These are phyloP conservation scores for Oryzaephilus surinamensis DNA, from an alignment of 1,140 invertebrate species.

Conservation along the genomic window DNA sequence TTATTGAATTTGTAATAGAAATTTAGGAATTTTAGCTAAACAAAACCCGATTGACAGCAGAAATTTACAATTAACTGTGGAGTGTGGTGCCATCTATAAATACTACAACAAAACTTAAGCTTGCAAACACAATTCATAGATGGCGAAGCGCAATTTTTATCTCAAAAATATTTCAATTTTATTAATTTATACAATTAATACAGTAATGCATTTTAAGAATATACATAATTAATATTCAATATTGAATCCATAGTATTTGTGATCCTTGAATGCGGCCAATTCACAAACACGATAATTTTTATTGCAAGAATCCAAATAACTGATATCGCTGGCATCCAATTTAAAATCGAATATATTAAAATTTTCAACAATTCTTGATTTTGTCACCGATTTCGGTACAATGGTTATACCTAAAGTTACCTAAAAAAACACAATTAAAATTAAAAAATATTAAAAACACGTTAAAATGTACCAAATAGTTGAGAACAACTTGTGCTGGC, in stretches of 20 bases:
- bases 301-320: slow-evolving; percentile 47
- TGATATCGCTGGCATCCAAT: slow-evolving; percentile 50
- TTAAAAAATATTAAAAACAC: background rate
- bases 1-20: too few species aligned
- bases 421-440: slow-evolving; percentile 24
- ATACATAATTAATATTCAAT: slow-evolving; percentile 20
- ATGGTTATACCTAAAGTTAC: slow-evolving; percentile 59
- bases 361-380: slow-evolving; percentile 62
- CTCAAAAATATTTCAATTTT: too few species aligned
- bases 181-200: too few species aligned
- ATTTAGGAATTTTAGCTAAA: too few species aligned
- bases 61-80: too few species aligned
- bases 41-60: too few species aligned
- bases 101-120: too few species aligned
- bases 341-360: slow-evolving; percentile 66
- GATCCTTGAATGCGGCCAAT: slow-evolving; percentile 36
- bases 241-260: slow-evolving; percentile 51
- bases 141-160: too few species aligned
- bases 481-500: slow-evolving; percentile 52
- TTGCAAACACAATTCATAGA: too few species aligned
- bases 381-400: slow-evolving; percentile 72
- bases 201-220: background rate
- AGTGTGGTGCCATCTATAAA: too few species aligned
- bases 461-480: slow-evolving; percentile 45
- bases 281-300: slow-evolving; percentile 44